A percentile compares a stretch with the other conserved stretches of the same genome.
Evolutionary conservation across 2,113 vertebrate genomes (phyloP).

Genomic region (Phalacrocorax brasilianus): DNA sequence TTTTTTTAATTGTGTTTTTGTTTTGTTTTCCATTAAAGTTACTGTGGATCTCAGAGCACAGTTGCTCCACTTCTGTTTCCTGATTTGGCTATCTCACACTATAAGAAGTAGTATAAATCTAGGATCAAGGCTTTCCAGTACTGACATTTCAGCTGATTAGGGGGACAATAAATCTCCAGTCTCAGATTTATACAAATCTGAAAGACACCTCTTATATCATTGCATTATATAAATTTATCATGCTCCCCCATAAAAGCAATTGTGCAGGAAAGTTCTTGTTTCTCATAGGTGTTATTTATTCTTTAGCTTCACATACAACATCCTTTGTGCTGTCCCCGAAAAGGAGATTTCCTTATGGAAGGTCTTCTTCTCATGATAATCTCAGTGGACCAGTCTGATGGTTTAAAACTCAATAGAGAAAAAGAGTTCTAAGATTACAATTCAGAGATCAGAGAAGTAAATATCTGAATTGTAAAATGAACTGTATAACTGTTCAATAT

Average conservation of each 20-base stretch:
- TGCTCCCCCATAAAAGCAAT: not conserved
- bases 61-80: not conserved
- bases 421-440: not conserved
- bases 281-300: not conserved
- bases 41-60: not conserved
- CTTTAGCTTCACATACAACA: not conserved
- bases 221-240: not conserved
- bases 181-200: not conserved
- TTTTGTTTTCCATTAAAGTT: not conserved
- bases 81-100: not conserved
- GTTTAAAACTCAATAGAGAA: not conserved
- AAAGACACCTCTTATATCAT: not conserved
- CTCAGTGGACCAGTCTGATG: not conserved
- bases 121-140: not conserved
- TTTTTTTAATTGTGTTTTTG: not conserved
- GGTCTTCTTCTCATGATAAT: not conserved
- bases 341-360: not conserved
- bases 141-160: not conserved
- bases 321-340: not conserved
- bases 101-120: not conserved
- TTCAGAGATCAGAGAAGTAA: not conserved
- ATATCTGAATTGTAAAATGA: not conserved
- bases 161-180: not conserved
- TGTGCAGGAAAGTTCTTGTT: not conserved
- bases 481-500: not conserved